Evolutionary conservation across 2,888 invertebrate genomes (phyloP).

Genomic region (Rugalucina vietnamica): DNA sequence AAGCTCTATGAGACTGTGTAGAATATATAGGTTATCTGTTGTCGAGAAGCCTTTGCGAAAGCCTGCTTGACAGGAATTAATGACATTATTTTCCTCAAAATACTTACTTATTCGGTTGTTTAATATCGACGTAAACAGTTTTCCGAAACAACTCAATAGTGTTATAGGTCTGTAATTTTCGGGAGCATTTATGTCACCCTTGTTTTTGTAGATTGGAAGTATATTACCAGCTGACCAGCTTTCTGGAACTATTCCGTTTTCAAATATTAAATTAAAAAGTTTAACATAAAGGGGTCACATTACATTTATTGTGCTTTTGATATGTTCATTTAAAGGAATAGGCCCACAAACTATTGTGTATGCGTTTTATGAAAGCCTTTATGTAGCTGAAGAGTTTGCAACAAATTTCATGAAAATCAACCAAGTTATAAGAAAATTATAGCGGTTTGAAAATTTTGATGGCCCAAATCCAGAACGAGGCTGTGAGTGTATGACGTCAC

Average conservation of each 20-base stretch:
- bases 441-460: too few relatives aligned
- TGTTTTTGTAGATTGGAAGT: conserved; percentile 24
- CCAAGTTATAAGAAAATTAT: too few relatives aligned
- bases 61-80: conserved; percentile 26
- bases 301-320: background rate
- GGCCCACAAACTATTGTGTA: too few relatives aligned
- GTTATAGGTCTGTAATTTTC: conserved; percentile 30
- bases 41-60: conserved; percentile 29
- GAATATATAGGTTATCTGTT: conserved; percentile 30
- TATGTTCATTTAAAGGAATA: conserved; percentile 19
- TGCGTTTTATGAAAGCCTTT: too few relatives aligned
- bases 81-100: background rate
- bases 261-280: conserved; percentile 23
- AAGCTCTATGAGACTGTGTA: conserved; percentile 13
- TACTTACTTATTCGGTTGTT: background rate
- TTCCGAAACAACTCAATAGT: conserved; percentile 13
- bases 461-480: too few relatives aligned
- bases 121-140: conserved; percentile 17
- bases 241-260: conserved; percentile 8
- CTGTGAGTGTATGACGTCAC: too few relatives aligned
- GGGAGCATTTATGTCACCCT: conserved; percentile 10
- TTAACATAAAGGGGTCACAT: background rate
- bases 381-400: too few relatives aligned
- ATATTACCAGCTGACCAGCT: conserved; percentile 15
- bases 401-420: too few relatives aligned